Evolutionary conservation across 2,888 invertebrate species (phyloP), one percentile per base, ranked within the genome.

Genomic region (Parnassius smintheus): DNA sequence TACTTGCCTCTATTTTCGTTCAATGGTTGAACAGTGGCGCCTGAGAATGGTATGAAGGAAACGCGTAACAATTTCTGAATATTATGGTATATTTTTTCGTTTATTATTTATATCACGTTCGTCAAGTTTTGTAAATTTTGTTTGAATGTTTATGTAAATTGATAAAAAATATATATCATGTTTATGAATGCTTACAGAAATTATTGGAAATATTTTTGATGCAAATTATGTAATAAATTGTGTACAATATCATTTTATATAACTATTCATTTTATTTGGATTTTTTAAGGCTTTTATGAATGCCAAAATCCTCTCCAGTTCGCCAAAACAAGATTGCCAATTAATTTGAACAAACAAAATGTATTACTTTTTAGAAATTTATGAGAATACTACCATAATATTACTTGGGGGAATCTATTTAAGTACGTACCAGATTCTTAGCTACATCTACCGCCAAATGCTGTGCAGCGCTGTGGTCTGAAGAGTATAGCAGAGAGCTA

Each of bases 1-100:
- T 80, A 82, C 83, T 75, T 78, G 73, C 76, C 77, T 80, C 72
- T 76, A 77, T 80, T 82, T 78, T 49, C 22, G 49, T 59, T 52
- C 8, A 52, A 44, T 18, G 12, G 44, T 25, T 55, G 13, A 48
- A 48, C 22, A 10, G 56, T 49, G 61, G 61, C 61, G 56, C 51
- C 61, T 2, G 45, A 18, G 35, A 18, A 18, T 50, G 46, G 18
- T 22, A 50, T n/a, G 53, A 53, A 13, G 49, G 54, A 58, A 58
- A 57, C 35, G 35, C n/a, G 35, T 42, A 44, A 45, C 56, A 13
- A 13, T 22, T 56, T 51, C 35, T 11, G 9, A 22, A 35, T 13
- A 49, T 1, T 11, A 41, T 41, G 41, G 35, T 35, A 35, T 35
- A 35, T 35, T 35, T 12, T 35, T 44, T 35, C 18, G 41, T 50